Conservation (phyloP, 2,888 invertebrate genomes). For the Agapetus fuscipes region DNA sequence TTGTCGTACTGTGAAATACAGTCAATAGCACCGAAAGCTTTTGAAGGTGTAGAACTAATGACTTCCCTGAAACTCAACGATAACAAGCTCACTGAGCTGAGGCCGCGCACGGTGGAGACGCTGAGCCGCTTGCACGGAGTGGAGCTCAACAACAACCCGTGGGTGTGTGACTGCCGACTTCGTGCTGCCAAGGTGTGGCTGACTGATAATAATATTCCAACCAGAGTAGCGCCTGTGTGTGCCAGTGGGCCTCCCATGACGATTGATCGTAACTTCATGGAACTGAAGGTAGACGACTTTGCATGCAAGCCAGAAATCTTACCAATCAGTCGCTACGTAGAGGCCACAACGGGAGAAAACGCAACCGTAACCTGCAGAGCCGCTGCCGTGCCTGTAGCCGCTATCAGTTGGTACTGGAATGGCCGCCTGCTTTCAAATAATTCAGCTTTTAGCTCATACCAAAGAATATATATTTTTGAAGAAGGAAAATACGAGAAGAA, state of each 20-base stretch:
- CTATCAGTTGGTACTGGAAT: slow-evolving; percentile 81
- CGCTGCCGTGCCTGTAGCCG: slow-evolving; percentile 71
- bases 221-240: slow-evolving; percentile 70
- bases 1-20: slow-evolving; percentile 74
- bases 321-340: slow-evolving; percentile 64
- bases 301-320: slow-evolving; percentile 77
- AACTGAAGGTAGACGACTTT: slow-evolving; percentile 70
- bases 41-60: slow-evolving; percentile 65
- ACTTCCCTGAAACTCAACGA: slow-evolving; percentile 73
- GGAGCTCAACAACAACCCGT: slow-evolving; percentile 78
- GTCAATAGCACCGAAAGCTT: slow-evolving; percentile 65
- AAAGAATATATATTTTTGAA: slow-evolving; percentile 66
- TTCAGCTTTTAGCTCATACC: slow-evolving; percentile 68
- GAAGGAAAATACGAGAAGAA: slow-evolving; percentile 67
- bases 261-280: slow-evolving; percentile 63
- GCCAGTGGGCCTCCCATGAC: slow-evolving; percentile 60
- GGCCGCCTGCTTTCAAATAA: slow-evolving; percentile 68
- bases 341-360: slow-evolving; percentile 73
- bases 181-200: slow-evolving; percentile 76
- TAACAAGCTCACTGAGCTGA: slow-evolving; percentile 65
- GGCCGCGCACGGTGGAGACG: slow-evolving; percentile 63
- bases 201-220: slow-evolving; percentile 63
- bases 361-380: slow-evolving; percentile 75
- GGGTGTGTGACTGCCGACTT: slow-evolving; percentile 80
- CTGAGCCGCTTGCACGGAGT: slow-evolving; percentile 67